These are phyloP conservation scores for Ips nitidus DNA, from an alignment of 1,140 invertebrate genomes.

Conservation along the genomic window DNA sequence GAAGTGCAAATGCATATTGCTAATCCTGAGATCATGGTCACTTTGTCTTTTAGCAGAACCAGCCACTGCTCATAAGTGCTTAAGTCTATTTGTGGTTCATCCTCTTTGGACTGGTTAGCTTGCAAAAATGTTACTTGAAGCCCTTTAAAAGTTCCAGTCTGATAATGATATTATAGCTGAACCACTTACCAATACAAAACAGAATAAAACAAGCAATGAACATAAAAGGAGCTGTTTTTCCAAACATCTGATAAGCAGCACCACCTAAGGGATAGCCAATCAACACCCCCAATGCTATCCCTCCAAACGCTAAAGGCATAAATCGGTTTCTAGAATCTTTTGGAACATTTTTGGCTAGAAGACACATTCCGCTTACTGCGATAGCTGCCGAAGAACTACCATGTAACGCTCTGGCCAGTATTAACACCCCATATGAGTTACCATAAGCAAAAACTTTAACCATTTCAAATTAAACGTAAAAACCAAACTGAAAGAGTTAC, in stretches of 20 bases:
- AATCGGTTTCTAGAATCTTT: conserved; percentile 65
- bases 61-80: conserved; percentile 55
- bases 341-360: conserved; percentile 61
- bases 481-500: conserved; percentile 47
- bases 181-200: conserved; percentile 53
- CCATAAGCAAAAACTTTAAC: conserved; percentile 80
- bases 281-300: conserved; percentile 75
- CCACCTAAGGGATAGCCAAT: conserved; percentile 79
- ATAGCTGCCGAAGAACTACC: conserved; percentile 84
- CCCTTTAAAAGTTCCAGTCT: conserved; percentile 24
- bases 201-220: conserved; percentile 65
- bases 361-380: conserved; percentile 71
- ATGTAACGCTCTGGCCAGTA: conserved; percentile 81
- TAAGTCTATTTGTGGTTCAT: background rate
- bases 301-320: conserved; percentile 79
- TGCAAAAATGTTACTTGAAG: conserved; percentile 35
- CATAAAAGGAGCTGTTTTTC: conserved; percentile 73
- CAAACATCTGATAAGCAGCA: conserved; percentile 72
- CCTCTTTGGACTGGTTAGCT: background rate
- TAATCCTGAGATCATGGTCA: conserved; percentile 63
- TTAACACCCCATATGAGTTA: conserved; percentile 69
- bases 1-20: conserved; percentile 75
- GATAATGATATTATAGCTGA: background rate
- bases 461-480: conserved; percentile 14
- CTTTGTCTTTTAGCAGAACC: conserved; percentile 59